Percentiles rank a stretch among this genome's conserved stretches.
phyloP scores from a whole-genome alignment of 2,888 invertebrate species.

The Hydroisotoma schaefferi region DNA sequence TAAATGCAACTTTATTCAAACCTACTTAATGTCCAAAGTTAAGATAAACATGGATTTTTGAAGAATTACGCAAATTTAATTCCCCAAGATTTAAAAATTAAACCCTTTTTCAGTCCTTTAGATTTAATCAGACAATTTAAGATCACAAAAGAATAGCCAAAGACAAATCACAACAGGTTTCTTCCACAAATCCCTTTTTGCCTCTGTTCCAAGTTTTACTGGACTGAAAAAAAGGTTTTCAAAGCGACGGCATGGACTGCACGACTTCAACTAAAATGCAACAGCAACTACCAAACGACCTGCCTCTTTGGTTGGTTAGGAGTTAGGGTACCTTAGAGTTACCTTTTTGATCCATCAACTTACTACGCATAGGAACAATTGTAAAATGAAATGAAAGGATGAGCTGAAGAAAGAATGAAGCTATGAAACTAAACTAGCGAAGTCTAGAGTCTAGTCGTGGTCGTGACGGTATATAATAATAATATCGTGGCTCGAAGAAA shows the following conservation, averaged over 20 bases:
- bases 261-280: no score
- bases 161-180: slow-evolving; percentile 1
- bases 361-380: slow-evolving; percentile 19
- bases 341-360: slow-evolving; percentile 21
- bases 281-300: no score
- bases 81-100: neutral
- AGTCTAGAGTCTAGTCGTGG: no score
- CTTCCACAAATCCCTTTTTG: slow-evolving; percentile 10
- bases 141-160: neutral
- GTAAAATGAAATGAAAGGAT: slow-evolving; percentile 13
- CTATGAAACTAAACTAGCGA: no score
- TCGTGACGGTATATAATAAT: slow-evolving; percentile 13
- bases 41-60: no score
- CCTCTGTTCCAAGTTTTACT: slow-evolving; percentile 32
- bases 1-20: no score
- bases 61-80: no score
- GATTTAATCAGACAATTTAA: no score
- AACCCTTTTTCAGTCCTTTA: neutral
- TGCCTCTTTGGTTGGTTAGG: neutral
- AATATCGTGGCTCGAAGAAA: slow-evolving; percentile 11
- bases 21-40: no score
- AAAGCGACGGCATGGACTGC: slow-evolving; percentile 2
- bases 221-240: slow-evolving; percentile 25
- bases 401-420: slow-evolving; percentile 2
- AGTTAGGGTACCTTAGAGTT: slow-evolving; percentile 22